Percentiles rank a stretch among this genome's conserved stretches.
Evolutionary conservation across 2,797 vertebrate genomes (phyloP).

Genomic region (Leontocebus nigricollis): DNA sequence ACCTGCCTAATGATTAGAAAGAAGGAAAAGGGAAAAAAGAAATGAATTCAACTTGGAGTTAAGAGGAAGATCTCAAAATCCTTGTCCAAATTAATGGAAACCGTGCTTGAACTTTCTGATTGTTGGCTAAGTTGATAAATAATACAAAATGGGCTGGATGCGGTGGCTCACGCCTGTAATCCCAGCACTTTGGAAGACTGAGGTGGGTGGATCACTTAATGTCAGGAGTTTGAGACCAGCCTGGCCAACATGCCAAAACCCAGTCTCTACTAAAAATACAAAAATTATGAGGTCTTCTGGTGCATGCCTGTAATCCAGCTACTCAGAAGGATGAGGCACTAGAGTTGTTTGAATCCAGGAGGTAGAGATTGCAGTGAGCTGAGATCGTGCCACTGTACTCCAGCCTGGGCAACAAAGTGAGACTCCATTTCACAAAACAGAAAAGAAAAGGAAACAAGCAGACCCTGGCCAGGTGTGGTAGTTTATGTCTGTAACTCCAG

Average conservation of each 20-base stretch:
- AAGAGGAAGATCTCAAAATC: background rate
- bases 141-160: background rate
- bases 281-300: background rate
- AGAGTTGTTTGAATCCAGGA: background rate
- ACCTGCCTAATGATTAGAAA: background rate
- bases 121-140: background rate
- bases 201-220: background rate
- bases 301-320: background rate
- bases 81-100: constrained; percentile 1
- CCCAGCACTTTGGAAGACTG: background rate
- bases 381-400: background rate
- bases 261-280: background rate
- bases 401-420: background rate
- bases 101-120: background rate
- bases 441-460: background rate
- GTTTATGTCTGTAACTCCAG: background rate
- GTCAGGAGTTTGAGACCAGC: background rate
- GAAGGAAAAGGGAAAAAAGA: background rate
- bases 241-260: background rate
- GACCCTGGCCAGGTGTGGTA: background rate
- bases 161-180: background rate
- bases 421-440: background rate
- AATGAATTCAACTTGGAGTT: background rate
- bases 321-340: background rate
- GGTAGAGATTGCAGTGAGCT: background rate